Base-by-base conservation (phyloP, 2,888 invertebrate genomes). In the Phlogophora meticulosa region DNA sequence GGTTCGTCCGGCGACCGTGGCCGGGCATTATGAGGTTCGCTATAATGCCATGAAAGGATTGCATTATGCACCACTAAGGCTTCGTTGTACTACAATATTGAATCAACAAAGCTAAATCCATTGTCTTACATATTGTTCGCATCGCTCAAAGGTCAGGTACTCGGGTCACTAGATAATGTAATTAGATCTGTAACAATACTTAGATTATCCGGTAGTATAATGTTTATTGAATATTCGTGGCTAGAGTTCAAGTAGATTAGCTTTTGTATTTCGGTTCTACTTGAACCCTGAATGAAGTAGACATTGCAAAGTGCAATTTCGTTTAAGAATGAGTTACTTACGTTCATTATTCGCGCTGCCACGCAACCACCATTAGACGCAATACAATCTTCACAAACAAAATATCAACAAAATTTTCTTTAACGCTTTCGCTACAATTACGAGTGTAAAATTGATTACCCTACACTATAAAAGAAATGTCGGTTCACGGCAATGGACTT, bases 11-110 rank as follows among this genome's bases (percentile, higher is more conserved):
- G 73, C 81, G 93, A 75, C 92, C 93, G 81, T 92, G 91, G 83
- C 75, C 76, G 73, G 76, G 86, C 78, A 90, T 91, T 91, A 92
- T 74, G 76, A 81, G 83, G 81, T 77, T 82, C 83, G 81, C 84
- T 82, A 83, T 90, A 89, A 88, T 89, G 80, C 86, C 86, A 85
- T 91, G 91, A 91, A 93, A 90, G 92, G 91, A 92, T 93, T 92
- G 91, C 85, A 85, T 87, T 87, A 84, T 86, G 88, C 85, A 86
- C 76, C 78, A 81, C 72, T 87, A 84, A 75, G 92, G 89, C 84
- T 93, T 93, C 92, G 68, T 81, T 84, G 85, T 87, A 85, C 86
- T 78, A 81, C 86, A 87, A 89, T 87, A 88, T 90, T 88, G 82
- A 87, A 88, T 87, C 86, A 88, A 85, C 84, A 80, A 53, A 68